Conservation (phyloP, 2,888 invertebrate genomes). For the Lamproptera curius region DNA sequence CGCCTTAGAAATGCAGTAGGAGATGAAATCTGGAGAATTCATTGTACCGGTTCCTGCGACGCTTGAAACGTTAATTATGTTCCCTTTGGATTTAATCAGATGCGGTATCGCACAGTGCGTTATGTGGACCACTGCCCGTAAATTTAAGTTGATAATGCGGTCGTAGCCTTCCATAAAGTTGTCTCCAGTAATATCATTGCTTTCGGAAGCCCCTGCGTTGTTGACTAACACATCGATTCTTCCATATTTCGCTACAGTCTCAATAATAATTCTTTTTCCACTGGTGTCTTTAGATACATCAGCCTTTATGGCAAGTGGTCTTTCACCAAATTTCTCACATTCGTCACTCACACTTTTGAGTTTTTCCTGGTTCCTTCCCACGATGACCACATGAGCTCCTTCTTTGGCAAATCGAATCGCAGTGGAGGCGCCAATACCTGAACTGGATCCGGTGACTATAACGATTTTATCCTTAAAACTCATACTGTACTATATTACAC, state of each 20-base stretch:
- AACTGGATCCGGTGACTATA: constrained; percentile 35
- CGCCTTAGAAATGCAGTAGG: constrained; percentile 37
- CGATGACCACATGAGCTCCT: constrained; percentile 34
- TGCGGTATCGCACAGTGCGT: constrained; percentile 33
- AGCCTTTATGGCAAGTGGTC: constrained; percentile 31
- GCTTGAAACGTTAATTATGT: constrained; percentile 92
- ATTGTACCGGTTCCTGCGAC: constrained; percentile 47
- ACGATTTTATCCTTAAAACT: constrained; percentile 35
- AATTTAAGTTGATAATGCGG: constrained; percentile 29
- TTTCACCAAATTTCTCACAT: constrained; percentile 26
- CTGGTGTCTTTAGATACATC: constrained; percentile 36
- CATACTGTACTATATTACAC: constrained; percentile 27
- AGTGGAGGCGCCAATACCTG: constrained; percentile 36
- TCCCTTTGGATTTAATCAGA: constrained; percentile 55
- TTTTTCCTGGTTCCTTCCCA: constrained; percentile 34
- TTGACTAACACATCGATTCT: constrained; percentile 42
- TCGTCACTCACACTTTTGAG: constrained; percentile 28
- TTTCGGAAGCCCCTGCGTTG: constrained; percentile 34
- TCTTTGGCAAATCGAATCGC: constrained; percentile 35
- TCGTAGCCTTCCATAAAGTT: constrained; percentile 34
- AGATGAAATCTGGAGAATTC: constrained; percentile 74
- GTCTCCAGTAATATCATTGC: constrained; percentile 24
- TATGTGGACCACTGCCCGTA: constrained; percentile 31
- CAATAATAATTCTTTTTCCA: constrained; percentile 26
- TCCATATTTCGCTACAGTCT: constrained; percentile 33